Conservation (phyloP, 2,113 vertebrate genomes). For the Oreotragus oreotragus region DNA sequence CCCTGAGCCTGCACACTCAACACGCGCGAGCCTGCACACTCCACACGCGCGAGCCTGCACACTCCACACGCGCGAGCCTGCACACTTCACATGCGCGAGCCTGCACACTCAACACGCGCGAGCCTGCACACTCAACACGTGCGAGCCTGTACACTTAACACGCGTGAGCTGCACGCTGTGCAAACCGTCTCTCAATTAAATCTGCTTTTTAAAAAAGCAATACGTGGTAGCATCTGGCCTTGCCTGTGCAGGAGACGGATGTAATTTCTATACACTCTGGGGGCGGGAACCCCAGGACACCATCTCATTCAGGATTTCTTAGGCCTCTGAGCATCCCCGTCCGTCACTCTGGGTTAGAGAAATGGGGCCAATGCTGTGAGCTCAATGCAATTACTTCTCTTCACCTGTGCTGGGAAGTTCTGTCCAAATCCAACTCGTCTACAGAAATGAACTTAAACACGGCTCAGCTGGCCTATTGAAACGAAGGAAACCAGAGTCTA, state of each 20-base stretch:
- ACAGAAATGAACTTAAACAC: not conserved
- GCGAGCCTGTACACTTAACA: not conserved
- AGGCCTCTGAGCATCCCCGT: not conserved
- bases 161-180: not conserved
- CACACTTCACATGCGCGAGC: no score
- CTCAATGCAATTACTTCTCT: not conserved
- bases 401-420: not conserved
- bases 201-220: not conserved
- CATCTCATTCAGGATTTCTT: not conserved
- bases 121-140: no score
- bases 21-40: not conserved
- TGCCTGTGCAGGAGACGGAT: not conserved
- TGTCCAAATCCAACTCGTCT: not conserved
- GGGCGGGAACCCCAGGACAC: not conserved
- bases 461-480: not conserved
- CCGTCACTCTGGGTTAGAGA: not conserved
- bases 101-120: no score
- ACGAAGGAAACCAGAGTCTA: not conserved
- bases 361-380: not conserved
- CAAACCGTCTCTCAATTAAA: not conserved
- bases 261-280: not conserved
- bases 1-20: not conserved
- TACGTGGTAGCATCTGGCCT: accelerated
- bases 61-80: no score
- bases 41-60: no score